Conservation (phyloP, 2,113 vertebrate species). For the Misgurnus mizolepis region DNA sequence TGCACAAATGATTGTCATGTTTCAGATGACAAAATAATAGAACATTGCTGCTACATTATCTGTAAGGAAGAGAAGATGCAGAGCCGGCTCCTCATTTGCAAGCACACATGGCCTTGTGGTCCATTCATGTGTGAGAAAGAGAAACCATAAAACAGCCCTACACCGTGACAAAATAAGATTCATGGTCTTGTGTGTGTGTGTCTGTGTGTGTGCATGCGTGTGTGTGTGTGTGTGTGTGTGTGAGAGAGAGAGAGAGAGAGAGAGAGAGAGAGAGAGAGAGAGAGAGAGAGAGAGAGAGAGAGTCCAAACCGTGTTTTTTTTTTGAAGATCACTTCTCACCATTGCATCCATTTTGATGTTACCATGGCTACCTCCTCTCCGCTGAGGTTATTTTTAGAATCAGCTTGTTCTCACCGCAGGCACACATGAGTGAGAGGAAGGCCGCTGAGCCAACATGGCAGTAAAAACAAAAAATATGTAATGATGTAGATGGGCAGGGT, state of each 20-base stretch:
- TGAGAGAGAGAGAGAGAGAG: constrained; percentile 19
- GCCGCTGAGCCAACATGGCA: constrained; percentile 42
- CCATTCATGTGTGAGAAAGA: constrained; percentile 22
- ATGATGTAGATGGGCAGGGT: constrained; percentile 17
- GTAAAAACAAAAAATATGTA: constrained; percentile 28
- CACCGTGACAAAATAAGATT: constrained; percentile 13
- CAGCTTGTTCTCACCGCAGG: constrained; percentile 52
- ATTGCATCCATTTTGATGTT: constrained; percentile 61
- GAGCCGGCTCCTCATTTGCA: constrained; percentile 12
- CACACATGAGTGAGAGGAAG: constrained; percentile 45
- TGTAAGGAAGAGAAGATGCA: constrained; percentile 9
- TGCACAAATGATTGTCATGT: neutral
- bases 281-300: constrained; percentile 57
- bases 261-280: constrained; percentile 20
- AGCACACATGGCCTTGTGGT: constrained; percentile 10
- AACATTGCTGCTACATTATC: neutral
- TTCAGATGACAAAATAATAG: neutral
- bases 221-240: constrained; percentile 41
- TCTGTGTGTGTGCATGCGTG: constrained; percentile 32
- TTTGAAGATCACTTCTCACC: constrained; percentile 43
- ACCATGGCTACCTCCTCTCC: constrained; percentile 62
- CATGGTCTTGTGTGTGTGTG: constrained; percentile 29
- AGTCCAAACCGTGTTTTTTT: constrained; percentile 44
- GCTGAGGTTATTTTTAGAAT: constrained; percentile 64
- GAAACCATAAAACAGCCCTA: constrained; percentile 20